Evolutionary conservation across 1,140 invertebrate species (phyloP).

Genomic region (Dendroctonus ponderosae): DNA sequence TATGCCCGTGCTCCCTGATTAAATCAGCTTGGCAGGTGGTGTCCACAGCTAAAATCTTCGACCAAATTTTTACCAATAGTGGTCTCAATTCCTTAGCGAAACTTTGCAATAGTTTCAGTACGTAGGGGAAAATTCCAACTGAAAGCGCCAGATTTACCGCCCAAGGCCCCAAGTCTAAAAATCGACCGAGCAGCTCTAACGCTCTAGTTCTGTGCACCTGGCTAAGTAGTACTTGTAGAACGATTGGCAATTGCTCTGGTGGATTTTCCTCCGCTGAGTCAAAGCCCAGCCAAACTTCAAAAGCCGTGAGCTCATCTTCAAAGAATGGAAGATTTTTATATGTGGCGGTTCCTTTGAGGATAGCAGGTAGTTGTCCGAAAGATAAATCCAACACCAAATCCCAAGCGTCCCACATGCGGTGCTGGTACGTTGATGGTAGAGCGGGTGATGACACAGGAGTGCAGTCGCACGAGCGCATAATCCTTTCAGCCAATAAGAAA

Average conservation of each 20-base stretch:
- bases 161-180: slow-evolving; percentile 91
- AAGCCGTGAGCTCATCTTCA: slow-evolving; percentile 97
- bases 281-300: slow-evolving; percentile 92
- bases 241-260: slow-evolving; percentile 96
- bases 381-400: slow-evolving; percentile 94
- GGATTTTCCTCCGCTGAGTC: slow-evolving; percentile 71
- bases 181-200: slow-evolving; percentile 90
- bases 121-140: slow-evolving; percentile 99
- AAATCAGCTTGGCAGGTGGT: slow-evolving; percentile 94
- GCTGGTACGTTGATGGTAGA: slow-evolving; percentile 86
- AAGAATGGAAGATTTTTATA: slow-evolving; percentile 91
- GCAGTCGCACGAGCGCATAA: slow-evolving; percentile 95
- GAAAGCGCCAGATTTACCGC: slow-evolving; percentile 94
- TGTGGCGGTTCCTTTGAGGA: slow-evolving; percentile 53
- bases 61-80: slow-evolving; percentile 97
- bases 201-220: slow-evolving; percentile 95
- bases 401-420: slow-evolving; percentile 96
- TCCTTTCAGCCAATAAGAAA: slow-evolving; percentile 93
- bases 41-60: slow-evolving; percentile 97
- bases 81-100: slow-evolving; percentile 88
- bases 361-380: slow-evolving; percentile 57
- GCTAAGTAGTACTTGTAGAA: slow-evolving; percentile 94
- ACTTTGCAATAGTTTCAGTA: slow-evolving; percentile 92
- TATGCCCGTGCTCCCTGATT: slow-evolving; percentile 92
- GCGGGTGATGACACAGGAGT: slow-evolving; percentile 88